Evolutionary conservation across 2,797 vertebrate genomes (phyloP).

Genomic region (Microctenopoma steveboyesi): DNA sequence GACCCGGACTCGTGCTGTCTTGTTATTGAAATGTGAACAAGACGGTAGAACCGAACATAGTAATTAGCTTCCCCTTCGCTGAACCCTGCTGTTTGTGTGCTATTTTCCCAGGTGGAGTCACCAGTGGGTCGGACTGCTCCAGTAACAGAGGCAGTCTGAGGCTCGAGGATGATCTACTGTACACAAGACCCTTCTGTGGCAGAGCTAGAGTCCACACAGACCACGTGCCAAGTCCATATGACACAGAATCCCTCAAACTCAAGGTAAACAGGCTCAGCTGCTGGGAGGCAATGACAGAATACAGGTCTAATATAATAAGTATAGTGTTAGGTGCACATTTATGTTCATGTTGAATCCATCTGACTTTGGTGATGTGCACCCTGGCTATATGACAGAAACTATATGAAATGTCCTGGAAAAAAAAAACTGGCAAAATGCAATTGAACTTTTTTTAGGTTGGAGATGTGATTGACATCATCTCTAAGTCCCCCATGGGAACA

Average conservation of each 20-base stretch:
- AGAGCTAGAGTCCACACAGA: conserved; percentile 92
- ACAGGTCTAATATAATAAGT: too few species aligned
- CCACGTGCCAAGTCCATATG: conserved; percentile 94
- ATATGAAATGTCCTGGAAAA: too few species aligned
- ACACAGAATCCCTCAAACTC: conserved; percentile 94
- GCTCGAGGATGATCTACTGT: conserved; percentile 86
- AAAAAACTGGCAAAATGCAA: too few species aligned
- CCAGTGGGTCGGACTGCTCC: conserved; percentile 89
- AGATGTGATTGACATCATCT: conserved; percentile 93
- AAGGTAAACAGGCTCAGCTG: conserved; percentile 79
- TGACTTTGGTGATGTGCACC: too few species aligned
- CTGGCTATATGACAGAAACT: too few species aligned
- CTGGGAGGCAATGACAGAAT: too few species aligned
- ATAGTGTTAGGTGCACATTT: too few species aligned
- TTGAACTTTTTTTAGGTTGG: conserved; percentile 83
- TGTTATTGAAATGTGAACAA: conserved; percentile 11
- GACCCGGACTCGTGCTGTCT: background rate
- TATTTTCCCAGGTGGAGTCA: conserved; percentile 88
- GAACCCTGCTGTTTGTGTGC: conserved; percentile 29
- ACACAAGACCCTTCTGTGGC: conserved; percentile 87
- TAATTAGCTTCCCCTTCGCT: conserved; percentile 3
- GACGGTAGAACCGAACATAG: background rate
- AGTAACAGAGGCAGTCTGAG: conserved; percentile 92
- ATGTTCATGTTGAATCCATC: too few species aligned
- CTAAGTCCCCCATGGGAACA: conserved; percentile 93